Evolutionary conservation across 2,797 vertebrate species (phyloP), one percentile per base, ranked within the genome.

Genomic region (Bradypodion pumilum): DNA sequence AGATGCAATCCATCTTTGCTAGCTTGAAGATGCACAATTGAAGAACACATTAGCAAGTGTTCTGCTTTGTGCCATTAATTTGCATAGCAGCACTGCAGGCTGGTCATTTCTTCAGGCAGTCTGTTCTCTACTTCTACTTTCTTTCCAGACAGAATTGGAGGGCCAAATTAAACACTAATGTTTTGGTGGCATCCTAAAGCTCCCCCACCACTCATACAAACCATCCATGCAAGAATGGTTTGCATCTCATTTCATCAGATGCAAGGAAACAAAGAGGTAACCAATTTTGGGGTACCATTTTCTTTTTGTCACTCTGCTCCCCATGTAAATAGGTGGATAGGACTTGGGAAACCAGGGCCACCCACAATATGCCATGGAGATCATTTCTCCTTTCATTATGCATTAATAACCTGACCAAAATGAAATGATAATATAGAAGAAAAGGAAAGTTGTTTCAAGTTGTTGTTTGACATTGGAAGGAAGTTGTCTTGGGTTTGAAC

Each of bases 21-120:
- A 84, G 86, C 77, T 69, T 75, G 59, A 68, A 84, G 69, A 83
- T 63, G n/a, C 5, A 68, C 1, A 78, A 80, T 74, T 25, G 35
- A 83, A 23, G 56, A 84, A 74, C 76, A 37, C 32, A 79, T 65
- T 65, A 44, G 66, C 52, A 72, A 59, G 42, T 32, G n/a, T 23
- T 25, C 8, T 62, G 27, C 74, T 80, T 76, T 59, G 59, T 44
- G 35, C 49, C 0, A 66, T n/a, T 59, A 74, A 68, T 62, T 74
- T 62, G 10, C 56, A 46, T 79, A 52, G 1, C 69, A 72, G 37
- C 9, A 32, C 62, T 0, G 46, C 35, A 8, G 42, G 70, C 62
- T 27, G 8, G 0, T 37, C 74, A 85, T 77, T 23, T 4, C 74
- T 37, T 81, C 42, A 63, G 32, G 0, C n/a, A 9, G 10, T 15